A percentile compares a stretch with the other conserved stretches of the same genome.
Evolutionary conservation across 2,797 vertebrate species (phyloP).

Genomic region (Melopsittacus undulatus): DNA sequence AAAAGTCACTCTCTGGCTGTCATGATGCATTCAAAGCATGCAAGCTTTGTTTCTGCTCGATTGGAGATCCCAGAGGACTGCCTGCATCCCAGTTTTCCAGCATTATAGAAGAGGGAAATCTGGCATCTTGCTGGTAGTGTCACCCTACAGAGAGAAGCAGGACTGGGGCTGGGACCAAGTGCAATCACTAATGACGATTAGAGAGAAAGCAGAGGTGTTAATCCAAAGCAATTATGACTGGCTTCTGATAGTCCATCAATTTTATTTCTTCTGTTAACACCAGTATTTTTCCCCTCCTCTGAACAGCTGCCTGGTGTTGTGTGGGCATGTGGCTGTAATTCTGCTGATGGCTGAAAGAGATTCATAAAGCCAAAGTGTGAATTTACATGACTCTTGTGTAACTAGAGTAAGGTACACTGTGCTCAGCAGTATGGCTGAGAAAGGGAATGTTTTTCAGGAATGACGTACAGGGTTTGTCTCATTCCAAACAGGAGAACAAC

Average conservation of each 20-base stretch:
- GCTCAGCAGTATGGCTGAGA: rapidly evolving
- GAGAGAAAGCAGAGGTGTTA: not conserved
- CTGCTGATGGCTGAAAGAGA: not conserved
- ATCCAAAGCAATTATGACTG: not conserved
- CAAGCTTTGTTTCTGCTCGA: not conserved
- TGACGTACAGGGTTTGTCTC: not conserved
- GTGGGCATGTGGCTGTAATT: not conserved
- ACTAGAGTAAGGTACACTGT: not conserved
- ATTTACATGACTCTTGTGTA: not conserved
- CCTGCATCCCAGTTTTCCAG: not conserved
- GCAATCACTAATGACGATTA: not conserved
- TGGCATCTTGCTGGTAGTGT: not conserved
- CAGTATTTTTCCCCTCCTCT: not conserved
- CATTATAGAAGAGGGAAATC: not conserved
- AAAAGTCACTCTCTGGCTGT: not conserved
- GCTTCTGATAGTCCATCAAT: not conserved
- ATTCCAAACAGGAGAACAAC: not conserved
- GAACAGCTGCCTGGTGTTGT: not conserved
- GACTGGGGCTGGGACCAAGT: not conserved
- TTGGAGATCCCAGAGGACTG: not conserved
- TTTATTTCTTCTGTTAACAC: slow-evolving; percentile 19
- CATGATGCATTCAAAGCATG: not conserved
- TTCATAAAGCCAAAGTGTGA: not conserved
- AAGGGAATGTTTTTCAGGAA: not conserved
- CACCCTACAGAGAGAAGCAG: not conserved